Percentiles rank a stretch among this genome's conserved stretches.
Conservation (phyloP, 1,140 invertebrate genomes). For the Pantala flavescens region DNA sequence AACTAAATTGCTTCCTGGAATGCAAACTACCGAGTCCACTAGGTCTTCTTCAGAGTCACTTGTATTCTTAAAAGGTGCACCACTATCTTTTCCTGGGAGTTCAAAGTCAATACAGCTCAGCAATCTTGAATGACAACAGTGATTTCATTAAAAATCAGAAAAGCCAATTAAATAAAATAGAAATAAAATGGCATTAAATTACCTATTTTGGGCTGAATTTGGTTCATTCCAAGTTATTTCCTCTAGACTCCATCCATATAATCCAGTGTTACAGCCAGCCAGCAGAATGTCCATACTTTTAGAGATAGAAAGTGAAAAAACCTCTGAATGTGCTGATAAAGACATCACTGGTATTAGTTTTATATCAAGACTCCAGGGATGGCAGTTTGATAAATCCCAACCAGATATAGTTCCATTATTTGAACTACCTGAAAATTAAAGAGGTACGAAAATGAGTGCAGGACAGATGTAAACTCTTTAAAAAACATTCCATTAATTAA, state of each 20-base stretch:
- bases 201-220: not conserved
- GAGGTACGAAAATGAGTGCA: no score
- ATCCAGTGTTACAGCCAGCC: conserved; percentile 22
- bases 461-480: no score
- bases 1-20: conserved; percentile 28
- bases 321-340: conserved; percentile 25
- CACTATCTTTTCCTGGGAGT: conserved; percentile 15
- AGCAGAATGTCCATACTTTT: conserved; percentile 21
- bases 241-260: conserved; percentile 20
- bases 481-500: no score
- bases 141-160: conserved; percentile 13
- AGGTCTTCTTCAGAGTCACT: conserved; percentile 15
- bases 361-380: conserved; percentile 29
- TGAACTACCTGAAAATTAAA: conserved; percentile 35
- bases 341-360: conserved; percentile 23
- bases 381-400: conserved; percentile 37
- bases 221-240: not conserved
- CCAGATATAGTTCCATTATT: conserved; percentile 34
- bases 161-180: no score
- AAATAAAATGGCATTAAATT: no score
- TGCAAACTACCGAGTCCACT: conserved; percentile 30
- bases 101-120: not conserved
- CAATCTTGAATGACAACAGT: not conserved
- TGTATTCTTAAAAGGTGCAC: no score
- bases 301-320: conserved; percentile 24